Evolutionary conservation across 2,888 invertebrate species (phyloP).

Genomic region (Cephus pulcher): DNA sequence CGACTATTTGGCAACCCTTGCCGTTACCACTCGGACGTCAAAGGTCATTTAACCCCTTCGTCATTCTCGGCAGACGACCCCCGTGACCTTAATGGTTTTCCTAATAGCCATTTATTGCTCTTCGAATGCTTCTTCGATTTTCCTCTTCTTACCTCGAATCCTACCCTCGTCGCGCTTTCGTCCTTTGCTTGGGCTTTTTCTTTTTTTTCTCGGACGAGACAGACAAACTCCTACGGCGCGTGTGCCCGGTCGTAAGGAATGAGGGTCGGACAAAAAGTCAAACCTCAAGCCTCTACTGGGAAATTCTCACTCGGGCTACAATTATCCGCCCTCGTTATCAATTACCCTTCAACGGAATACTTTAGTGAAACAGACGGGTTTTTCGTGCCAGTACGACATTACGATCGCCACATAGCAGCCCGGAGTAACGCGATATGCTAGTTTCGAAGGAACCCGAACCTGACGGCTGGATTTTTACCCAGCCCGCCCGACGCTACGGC

Average conservation of each 20-base stretch:
- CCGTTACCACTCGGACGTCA: neutral
- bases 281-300: neutral
- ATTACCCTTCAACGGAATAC: neutral
- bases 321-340: neutral
- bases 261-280: neutral
- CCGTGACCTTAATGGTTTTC: neutral
- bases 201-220: neutral
- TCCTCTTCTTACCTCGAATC: neutral
- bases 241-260: neutral
- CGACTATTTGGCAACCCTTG: neutral
- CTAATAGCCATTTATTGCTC: neutral
- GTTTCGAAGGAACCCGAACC: neutral
- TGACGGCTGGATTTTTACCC: neutral
- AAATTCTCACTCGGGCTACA: neutral
- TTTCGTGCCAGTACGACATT: neutral
- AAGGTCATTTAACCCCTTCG: conserved; percentile 2
- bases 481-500: neutral
- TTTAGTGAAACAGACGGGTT: neutral
- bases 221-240: neutral
- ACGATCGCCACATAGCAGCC: neutral
- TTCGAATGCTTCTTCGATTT: neutral
- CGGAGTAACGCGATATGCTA: neutral
- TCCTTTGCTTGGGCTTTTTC: neutral
- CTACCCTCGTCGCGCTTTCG: neutral
- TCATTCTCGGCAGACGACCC: neutral